Evolutionary conservation across 1,140 invertebrate species (phyloP).

Genomic region (Brachionus paranguensis): DNA sequence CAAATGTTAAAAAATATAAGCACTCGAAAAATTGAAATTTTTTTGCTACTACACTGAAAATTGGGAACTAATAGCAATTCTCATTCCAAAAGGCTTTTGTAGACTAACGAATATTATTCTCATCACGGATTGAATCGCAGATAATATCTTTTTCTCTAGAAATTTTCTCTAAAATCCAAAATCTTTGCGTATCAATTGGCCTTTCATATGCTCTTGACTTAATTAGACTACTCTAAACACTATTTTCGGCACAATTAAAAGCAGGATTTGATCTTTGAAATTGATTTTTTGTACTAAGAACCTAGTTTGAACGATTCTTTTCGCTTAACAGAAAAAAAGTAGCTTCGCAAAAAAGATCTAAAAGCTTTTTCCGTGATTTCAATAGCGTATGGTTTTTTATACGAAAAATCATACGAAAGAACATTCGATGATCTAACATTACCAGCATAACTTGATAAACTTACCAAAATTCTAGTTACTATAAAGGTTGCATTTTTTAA

Average conservation of each 20-base stretch:
- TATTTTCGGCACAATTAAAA: too few relatives aligned
- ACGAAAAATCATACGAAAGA: too few relatives aligned
- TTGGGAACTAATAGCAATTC: not conserved
- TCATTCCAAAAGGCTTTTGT: not conserved
- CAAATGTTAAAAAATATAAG: not conserved
- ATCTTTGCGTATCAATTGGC: not conserved
- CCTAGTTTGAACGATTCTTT: not conserved
- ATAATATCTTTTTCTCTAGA: not conserved
- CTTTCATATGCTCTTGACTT: not conserved
- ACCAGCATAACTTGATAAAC: too few relatives aligned
- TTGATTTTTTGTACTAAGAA: not conserved
- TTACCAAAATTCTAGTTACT: too few relatives aligned
- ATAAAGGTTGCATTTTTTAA: too few relatives aligned
- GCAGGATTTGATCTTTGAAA: too few relatives aligned
- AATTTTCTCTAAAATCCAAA: not conserved
- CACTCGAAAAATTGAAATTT: not conserved
- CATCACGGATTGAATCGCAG: not conserved
- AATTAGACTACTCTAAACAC: too few relatives aligned
- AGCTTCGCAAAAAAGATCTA: not conserved
- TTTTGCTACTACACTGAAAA: not conserved
- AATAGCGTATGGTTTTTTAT: not conserved
- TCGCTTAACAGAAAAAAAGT: not conserved
- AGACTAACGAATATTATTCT: not conserved
- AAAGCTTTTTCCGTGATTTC: not conserved
- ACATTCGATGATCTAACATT: too few relatives aligned